Evolutionary conservation across 2,888 invertebrate species (phyloP).

Genomic region (Onthophagus sagittarius): DNA sequence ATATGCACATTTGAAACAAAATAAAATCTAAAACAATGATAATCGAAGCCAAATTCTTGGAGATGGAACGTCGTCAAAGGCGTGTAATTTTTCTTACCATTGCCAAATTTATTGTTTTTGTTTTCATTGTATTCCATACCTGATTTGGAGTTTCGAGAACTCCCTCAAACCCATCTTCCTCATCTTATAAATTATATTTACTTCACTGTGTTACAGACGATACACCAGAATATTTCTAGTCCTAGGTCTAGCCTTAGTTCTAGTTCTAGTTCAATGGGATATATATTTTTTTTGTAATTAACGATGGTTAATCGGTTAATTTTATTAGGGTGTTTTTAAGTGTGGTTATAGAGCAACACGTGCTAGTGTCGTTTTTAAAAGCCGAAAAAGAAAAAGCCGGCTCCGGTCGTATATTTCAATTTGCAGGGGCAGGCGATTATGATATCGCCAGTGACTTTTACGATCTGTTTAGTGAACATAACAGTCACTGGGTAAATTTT

Average conservation of each 20-base stretch:
- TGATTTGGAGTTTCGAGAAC: too few species aligned
- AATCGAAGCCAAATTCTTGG: too few species aligned
- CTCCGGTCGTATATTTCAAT: constrained; percentile 21
- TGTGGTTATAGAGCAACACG: not conserved
- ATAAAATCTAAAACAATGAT: too few species aligned
- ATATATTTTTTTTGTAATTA: not conserved
- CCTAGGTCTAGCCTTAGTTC: too few species aligned
- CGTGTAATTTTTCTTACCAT: too few species aligned
- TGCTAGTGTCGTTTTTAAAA: not conserved
- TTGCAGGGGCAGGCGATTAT: constrained; percentile 36
- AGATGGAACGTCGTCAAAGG: too few species aligned
- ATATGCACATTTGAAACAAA: too few species aligned
- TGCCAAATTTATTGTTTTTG: too few species aligned
- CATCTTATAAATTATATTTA: not conserved
- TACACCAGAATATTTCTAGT: too few species aligned
- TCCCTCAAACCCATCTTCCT: too few species aligned
- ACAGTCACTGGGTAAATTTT: constrained; percentile 46
- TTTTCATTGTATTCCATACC: too few species aligned
- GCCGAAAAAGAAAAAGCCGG: constrained; percentile 1
- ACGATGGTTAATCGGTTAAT: not conserved
- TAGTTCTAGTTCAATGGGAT: too few species aligned
- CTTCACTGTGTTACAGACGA: not conserved
- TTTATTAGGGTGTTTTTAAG: not conserved
- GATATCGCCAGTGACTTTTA: constrained; percentile 46
- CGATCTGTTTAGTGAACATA: constrained; percentile 48